Evolutionary conservation across 2,888 invertebrate genomes (phyloP), one percentile per base, ranked within the genome.

Genomic region (Teleogryllus oceanicus): DNA sequence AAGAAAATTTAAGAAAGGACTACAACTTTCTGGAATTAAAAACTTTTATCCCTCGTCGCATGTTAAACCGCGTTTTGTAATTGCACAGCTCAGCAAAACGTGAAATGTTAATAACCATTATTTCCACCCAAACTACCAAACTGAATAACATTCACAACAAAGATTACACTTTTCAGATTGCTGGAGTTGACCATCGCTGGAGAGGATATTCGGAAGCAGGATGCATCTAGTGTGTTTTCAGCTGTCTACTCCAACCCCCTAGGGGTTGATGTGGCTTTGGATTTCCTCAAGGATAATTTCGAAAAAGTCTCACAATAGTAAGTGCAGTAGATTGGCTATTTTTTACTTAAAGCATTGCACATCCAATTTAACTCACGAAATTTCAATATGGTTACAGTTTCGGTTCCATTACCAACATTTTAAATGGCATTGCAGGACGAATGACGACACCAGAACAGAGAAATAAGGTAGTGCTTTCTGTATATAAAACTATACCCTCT

Each of bases 171-270:
- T 37, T 37, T 37, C 62, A 62, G 62, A 62, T n/a, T 62, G 16
- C n/a, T 62, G 62, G n/a, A 62, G 62, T 16, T 5, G 3, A 5
- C 62, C 8, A 62, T 62, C n/a, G 5, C 62, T 13, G 62, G 62
- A 62, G 62, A 62, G 5, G 13, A 62, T 16, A 92, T 96, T 81
- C 89, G 94, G 0, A 90, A 90, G 11, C 94, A 94, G 87, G 95
- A 96, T 86, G 89, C 91, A 0, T 86, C 87, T 16, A 85, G 87
- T 49, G 92, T 93, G 0, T 92, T 95, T 84, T 85, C 87, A n/a
- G 85, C 89, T 10, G 90, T 95, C n/a, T 81, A 81, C 75, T 37
- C 49, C 62, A 80, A 78, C 49, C 78, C 75, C 16, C 49, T 21
- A 11, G 81, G 81, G 12, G 78, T 80, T 20, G 80, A 80, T 62